A percentile compares a stretch with the other conserved stretches of the same genome.
Evolutionary conservation across 2,113 vertebrate genomes (phyloP).

Genomic region (Actenoides lindsayi): DNA sequence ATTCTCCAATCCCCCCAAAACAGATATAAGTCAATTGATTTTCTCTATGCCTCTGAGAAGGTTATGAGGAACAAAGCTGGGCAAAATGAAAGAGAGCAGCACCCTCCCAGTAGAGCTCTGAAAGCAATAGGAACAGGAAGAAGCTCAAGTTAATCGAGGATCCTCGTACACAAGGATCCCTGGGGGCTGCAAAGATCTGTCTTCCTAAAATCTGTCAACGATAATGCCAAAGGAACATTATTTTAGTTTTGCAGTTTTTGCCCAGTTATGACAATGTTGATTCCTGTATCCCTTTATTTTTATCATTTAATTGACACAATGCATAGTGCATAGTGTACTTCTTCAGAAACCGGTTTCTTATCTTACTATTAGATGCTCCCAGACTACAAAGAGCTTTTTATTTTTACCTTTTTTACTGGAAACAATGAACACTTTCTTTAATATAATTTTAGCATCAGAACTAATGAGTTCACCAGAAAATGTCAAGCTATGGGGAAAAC

Average conservation of each 20-base stretch:
- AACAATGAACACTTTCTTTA: not conserved
- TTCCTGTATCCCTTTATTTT: not conserved
- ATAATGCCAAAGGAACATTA: not conserved
- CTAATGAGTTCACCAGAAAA: not conserved
- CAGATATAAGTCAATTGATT: constrained; percentile 34
- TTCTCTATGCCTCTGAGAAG: not conserved
- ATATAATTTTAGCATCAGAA: not conserved
- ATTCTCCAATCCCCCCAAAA: constrained; percentile 37
- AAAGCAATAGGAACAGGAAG: not conserved
- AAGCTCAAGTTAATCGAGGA: not conserved
- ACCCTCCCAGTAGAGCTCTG: not conserved
- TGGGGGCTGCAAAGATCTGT: not conserved
- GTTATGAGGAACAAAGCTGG: not conserved
- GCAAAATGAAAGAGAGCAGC: not conserved
- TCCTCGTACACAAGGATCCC: not conserved
- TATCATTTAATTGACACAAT: not conserved
- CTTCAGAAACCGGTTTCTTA: not conserved
- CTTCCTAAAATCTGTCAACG: not conserved
- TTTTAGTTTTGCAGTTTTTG: not conserved
- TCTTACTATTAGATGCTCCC: not conserved
- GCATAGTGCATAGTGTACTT: not conserved
- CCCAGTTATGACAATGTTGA: not conserved
- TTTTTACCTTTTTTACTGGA: not conserved
- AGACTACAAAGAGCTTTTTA: not conserved
- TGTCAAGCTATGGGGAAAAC: not conserved